Evolutionary conservation across 2,113 vertebrate species (phyloP), one percentile per base, ranked within the genome.

Genomic region (Rhinogobius similis): DNA sequence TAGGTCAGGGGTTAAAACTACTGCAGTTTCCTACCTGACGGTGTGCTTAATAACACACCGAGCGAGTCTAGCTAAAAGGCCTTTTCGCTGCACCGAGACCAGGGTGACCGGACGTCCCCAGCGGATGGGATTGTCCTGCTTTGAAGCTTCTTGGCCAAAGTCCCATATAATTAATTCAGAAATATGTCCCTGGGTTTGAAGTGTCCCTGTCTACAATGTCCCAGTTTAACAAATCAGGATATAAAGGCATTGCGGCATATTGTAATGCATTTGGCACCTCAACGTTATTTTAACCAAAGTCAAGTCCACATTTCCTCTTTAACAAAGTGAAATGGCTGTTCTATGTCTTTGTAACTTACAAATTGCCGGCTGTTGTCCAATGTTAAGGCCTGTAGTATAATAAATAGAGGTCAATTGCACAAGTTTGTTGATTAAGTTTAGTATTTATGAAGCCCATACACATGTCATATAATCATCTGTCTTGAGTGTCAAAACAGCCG

Each of bases 181-280:
- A 61, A 36, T 36, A 36, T 36, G 58, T 61, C 58, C 55, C 58
- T n/a, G 16, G 58, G 58, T 32, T 61, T 32, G 29, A 29, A 61
- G 29, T 36, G 58, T 61, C 29, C 29, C 29, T 38, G 58, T 61
- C 18, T 21, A 8, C 27, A 38, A 12, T n/a, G 58, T n/a, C 29
- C 58, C 58, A 38, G 29, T 61, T 61, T 12, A 61, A 36, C 58
- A n/a, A 61, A 36, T 36, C 27, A n/a, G 8, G 21, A 61, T 20
- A 29, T 27, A 29, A 61, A 36, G 29, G 18, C 58, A 61, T 1
- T 58, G 55, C 26, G 3, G 26, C 24, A 58, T 29, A 18, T 58
- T 16, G 29, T 29, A 58, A 58, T 29, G 14, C 14, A 18, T 58
- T 58, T 58, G 55, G 55, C 24, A 29, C 55, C 13, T 27, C 53